Percentiles rank a stretch among this genome's conserved stretches.
Evolutionary conservation across 2,797 vertebrate genomes (phyloP).

Genomic region (Platalea minor): DNA sequence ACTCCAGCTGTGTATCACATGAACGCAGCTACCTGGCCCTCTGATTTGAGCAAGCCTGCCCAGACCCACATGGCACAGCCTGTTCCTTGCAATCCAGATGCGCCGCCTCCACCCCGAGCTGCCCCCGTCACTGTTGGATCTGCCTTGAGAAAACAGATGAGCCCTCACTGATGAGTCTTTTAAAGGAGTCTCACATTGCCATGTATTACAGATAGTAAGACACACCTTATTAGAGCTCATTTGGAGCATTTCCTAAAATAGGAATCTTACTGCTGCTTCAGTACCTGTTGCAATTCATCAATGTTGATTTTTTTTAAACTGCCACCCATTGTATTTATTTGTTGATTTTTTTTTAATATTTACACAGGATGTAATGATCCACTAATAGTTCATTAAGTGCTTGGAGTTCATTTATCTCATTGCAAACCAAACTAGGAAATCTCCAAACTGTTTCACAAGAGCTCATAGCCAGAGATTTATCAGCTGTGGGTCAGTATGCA

Average conservation of each 20-base stretch:
- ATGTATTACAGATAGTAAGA: background rate
- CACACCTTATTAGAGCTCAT: background rate
- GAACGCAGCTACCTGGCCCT: background rate
- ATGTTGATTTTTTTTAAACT: background rate
- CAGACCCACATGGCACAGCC: background rate
- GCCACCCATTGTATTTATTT: background rate
- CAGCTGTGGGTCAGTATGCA: background rate
- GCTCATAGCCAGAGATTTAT: background rate
- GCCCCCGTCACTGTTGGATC: background rate
- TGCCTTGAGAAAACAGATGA: background rate
- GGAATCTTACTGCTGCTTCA: background rate
- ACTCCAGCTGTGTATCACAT: background rate
- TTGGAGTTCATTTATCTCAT: background rate
- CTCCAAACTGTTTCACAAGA: background rate
- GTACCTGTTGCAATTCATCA: background rate
- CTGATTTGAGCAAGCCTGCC: background rate
- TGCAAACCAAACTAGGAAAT: background rate
- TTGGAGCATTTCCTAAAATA: background rate
- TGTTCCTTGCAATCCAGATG: accelerated
- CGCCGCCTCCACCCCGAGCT: accelerated
- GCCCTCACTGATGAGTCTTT: background rate
- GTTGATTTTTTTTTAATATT: background rate
- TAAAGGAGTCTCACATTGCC: background rate
- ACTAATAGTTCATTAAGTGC: background rate
- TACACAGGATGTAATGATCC: background rate